Base-by-base conservation (phyloP, 2,888 invertebrate species). In the Nephrotoma appendiculata region DNA sequence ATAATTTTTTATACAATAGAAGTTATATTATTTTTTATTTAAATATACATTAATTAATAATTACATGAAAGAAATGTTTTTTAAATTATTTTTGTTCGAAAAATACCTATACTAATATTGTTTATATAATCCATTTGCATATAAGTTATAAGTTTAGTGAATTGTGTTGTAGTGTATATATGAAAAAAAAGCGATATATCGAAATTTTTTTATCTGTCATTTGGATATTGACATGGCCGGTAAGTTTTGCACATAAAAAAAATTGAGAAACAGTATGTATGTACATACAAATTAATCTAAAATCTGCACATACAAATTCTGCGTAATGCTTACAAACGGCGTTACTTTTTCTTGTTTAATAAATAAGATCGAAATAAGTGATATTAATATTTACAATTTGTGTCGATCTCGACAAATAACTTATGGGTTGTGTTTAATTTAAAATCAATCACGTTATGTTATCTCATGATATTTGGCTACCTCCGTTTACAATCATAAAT, bases 161-260 rank as follows among this genome's bases (percentile, higher is more conserved):
- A 85, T 86, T 86, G 44, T 86, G 87, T 87, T 57, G 86, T 86
- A 71, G 71, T 71, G 19, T 71, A 71, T 71, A 71, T 31, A 71
- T 71, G 71, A 71, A 71, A 71, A 52, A 52, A 71, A 71, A 71
- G 71, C 71, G 71, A 71, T 87, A 87, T 87, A 87, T 87, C 57
- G 87, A 86, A 86, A 85, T 83, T 85, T 86, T 83, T 86, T 86
- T 87, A 44, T 86, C 44, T 31, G 86, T 86, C 86, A 86, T 86
- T 86, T 52, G 43, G 71, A 71, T 91, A 94, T 93, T 95, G 95
- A 94, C 94, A 95, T 95, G 95, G 95, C 95, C 95, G 95, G 95
- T 95, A 95, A 95, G 95, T 95, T 89, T 87, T 93, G 42, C 44
- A 71, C 6, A 71, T 19, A 19, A 19, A 19, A 71, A 71, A 71